Evolutionary conservation across 2,797 vertebrate species (phyloP), one percentile per base, ranked within the genome.

Genomic region (Aplochiton taeniatus): DNA sequence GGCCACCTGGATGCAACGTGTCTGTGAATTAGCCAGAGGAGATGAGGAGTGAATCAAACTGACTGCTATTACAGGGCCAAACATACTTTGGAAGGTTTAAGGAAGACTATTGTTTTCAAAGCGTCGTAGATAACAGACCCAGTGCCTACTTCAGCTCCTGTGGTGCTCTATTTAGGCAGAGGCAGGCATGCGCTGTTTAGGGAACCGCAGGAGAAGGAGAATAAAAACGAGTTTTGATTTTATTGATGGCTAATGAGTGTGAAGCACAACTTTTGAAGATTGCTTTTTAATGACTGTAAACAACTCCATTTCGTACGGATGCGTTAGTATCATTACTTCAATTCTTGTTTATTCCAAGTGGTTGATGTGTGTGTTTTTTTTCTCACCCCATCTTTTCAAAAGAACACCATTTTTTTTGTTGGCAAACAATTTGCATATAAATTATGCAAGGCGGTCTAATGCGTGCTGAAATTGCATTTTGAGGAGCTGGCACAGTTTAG

Each of bases 251-350:
- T 75, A 61, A 72, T 72, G 63, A 72, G 58, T 63, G 31, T 31
- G 48, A 58, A 51, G 61, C 43, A 53, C 47, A 60, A 52, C 41
- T 63, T 74, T 49, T 56, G 52, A 63, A 72, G 60, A 77, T 61
- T 48, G 19, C 41, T 14, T 60, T 66, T 76, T 78, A 76, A 70
- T 75, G 60, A 66, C 65, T 61, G 6, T 67, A 63, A 75, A 63
- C 52, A 51, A 69, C 31, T 52, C 58, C 1, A 48, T 44, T 60
- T 55, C 7, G 44, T 75, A 74, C 68, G 41, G 52, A 65, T 63
- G 46, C 44, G 47, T 55, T 17, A 19, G 58, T 47, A 63, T 57
- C 63, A 48, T 59, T 46, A 65, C 64, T 61, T 65, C 9, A 42
- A 47, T 56, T 60, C n/a, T 43, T 58, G 72, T 71, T 66, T 66